phyloP scores from a whole-genome alignment of 2,113 vertebrate genomes.

The Platysternon megacephalum region DNA sequence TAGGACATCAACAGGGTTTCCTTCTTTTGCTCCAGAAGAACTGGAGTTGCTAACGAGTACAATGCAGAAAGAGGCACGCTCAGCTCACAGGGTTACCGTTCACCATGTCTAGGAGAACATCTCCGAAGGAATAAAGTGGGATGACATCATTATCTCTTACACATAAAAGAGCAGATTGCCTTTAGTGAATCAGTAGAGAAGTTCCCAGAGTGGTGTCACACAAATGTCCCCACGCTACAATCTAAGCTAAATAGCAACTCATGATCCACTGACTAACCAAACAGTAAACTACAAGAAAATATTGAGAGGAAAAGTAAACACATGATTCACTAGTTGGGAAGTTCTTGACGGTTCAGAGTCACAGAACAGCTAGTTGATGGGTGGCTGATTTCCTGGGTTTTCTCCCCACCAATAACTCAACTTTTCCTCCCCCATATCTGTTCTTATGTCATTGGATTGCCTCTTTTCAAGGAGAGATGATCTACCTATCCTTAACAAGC shows the following conservation, averaged over 20 bases:
- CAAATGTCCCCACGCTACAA: no score
- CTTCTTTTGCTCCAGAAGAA: background rate
- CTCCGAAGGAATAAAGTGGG: background rate
- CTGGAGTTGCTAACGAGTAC: background rate
- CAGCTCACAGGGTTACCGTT: background rate
- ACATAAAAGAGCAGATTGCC: background rate
- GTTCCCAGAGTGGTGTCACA: background rate
- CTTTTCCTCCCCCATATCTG: no score
- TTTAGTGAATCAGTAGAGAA: background rate
- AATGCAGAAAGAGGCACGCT: background rate
- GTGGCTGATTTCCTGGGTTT: background rate
- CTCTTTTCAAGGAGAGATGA: background rate
- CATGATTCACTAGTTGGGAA: background rate
- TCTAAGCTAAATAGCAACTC: no score
- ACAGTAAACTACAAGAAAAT: background rate
- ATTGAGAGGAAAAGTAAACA: no score
- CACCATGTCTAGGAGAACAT: background rate
- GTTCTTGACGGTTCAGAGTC: background rate
- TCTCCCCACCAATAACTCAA: background rate
- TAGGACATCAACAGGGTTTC: no score
- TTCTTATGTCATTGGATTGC: background rate
- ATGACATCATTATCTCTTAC: background rate
- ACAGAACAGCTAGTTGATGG: background rate
- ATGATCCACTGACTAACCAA: background rate
- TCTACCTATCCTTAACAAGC: background rate